These are phyloP conservation scores for Brachyptera risi DNA, from an alignment of 2,888 invertebrate genomes.

Conservation along the genomic window DNA sequence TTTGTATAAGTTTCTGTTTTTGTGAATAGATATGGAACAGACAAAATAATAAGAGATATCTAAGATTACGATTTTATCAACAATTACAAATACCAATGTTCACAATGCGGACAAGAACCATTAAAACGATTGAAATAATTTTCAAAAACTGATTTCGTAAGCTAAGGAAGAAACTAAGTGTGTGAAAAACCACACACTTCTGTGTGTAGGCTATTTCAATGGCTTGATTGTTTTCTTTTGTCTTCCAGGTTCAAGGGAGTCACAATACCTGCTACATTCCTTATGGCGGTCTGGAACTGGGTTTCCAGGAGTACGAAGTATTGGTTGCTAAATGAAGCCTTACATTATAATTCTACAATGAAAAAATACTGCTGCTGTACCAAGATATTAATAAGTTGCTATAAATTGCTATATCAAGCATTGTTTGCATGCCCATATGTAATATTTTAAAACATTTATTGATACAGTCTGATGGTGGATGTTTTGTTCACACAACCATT, in stretches of 20 bases:
- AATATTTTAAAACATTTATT: no score
- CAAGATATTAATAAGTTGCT: neutral
- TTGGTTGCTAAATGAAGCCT: conserved; percentile 50
- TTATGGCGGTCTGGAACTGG: conserved; percentile 73
- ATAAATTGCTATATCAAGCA: neutral
- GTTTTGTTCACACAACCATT: no score
- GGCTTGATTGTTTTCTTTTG: neutral
- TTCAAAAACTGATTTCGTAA: no score
- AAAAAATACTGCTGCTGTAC: neutral
- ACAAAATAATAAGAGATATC: no score
- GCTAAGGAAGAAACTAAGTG: no score
- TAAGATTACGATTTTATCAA: no score
- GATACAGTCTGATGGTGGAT: no score
- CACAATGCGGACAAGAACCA: no score
- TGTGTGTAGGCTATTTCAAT: neutral
- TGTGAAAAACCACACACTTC: neutral
- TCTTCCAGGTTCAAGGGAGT: conserved; percentile 62
- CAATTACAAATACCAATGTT: no score
- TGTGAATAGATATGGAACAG: no score
- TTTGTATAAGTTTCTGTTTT: no score
- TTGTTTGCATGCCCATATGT: neutral
- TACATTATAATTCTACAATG: neutral
- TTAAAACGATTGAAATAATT: no score
- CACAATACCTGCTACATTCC: conserved; percentile 81
- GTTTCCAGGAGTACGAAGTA: conserved; percentile 77